Conservation (phyloP, 2,797 vertebrate species). For the Rhinatrema bivittatum region DNA sequence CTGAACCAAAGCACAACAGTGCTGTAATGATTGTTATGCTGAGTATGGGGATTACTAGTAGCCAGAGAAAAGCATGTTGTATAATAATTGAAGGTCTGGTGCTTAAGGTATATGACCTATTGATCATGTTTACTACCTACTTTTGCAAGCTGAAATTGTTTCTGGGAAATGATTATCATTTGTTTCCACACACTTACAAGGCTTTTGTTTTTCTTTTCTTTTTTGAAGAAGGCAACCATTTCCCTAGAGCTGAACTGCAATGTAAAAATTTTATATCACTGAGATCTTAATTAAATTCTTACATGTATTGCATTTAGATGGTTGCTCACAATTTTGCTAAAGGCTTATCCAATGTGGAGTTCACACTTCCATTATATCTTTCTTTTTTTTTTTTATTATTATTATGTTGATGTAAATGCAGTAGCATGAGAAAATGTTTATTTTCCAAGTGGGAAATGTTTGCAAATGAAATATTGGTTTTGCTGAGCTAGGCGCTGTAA, state of each 20-base stretch:
- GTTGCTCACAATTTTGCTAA: not conserved
- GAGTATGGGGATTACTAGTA: not conserved
- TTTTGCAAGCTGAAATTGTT: not conserved
- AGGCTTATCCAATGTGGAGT: not conserved
- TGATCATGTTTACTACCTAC: not conserved
- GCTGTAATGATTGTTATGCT: no score
- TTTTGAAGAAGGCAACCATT: not conserved
- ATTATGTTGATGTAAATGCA: not conserved
- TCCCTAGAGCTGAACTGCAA: not conserved
- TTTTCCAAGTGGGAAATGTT: not conserved
- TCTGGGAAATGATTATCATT: not conserved
- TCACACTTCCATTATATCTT: not conserved
- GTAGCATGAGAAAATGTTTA: not conserved
- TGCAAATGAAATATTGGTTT: not conserved
- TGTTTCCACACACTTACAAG: not conserved
- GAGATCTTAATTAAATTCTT: constrained; percentile 9
- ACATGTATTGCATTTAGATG: not conserved
- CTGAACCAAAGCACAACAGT: no score
- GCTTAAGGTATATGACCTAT: not conserved
- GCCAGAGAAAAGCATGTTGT: not conserved
- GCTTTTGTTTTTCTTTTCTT: not conserved
- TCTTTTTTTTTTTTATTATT: not conserved
- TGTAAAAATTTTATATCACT: not conserved
- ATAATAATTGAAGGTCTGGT: not conserved
- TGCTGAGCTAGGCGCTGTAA: not conserved